Evolutionary conservation across 2,888 invertebrate genomes (phyloP).

Genomic region (Epistrophe eligans): DNA sequence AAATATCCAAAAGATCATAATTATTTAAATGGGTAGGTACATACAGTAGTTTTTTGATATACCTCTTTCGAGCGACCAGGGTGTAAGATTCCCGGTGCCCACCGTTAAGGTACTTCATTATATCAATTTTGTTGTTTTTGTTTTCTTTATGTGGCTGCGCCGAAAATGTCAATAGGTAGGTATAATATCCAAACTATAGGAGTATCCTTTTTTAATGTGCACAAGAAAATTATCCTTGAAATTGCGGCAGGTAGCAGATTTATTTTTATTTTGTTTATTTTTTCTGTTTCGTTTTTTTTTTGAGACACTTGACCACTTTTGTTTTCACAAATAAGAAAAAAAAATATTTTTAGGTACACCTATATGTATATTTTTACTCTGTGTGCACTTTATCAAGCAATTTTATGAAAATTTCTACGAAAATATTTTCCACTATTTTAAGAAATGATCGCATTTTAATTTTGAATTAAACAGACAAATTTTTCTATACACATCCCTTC

Average conservation of each 20-base stretch:
- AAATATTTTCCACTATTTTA: background rate
- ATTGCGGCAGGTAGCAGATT: conserved; percentile 47
- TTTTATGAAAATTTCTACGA: conserved; percentile 5
- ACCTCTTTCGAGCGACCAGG: conserved; percentile 83
- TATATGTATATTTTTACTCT: background rate
- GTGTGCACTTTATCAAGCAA: background rate
- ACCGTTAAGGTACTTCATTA: conserved; percentile 82
- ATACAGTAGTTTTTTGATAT: conserved; percentile 84
- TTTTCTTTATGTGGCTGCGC: conserved; percentile 37
- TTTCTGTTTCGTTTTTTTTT: conserved; percentile 6
- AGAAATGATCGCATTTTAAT: conserved; percentile 24
- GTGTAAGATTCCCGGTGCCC: conserved; percentile 83
- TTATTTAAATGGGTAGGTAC: conserved; percentile 78
- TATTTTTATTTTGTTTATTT: background rate
- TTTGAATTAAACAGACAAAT: conserved; percentile 8
- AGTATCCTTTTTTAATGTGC: background rate
- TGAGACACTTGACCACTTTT: conserved; percentile 42
- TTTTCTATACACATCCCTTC: conserved; percentile 37
- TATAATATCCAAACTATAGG: conserved; percentile 48
- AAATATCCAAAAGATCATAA: conserved; percentile 45
- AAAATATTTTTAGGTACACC: background rate
- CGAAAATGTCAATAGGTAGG: conserved; percentile 26
- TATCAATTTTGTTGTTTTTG: conserved; percentile 45
- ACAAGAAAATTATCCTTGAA: conserved; percentile 37
- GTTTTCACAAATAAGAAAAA: conserved; percentile 1